Conservation (phyloP, 2,888 invertebrate genomes). For the Malthinus flaveolus region DNA sequence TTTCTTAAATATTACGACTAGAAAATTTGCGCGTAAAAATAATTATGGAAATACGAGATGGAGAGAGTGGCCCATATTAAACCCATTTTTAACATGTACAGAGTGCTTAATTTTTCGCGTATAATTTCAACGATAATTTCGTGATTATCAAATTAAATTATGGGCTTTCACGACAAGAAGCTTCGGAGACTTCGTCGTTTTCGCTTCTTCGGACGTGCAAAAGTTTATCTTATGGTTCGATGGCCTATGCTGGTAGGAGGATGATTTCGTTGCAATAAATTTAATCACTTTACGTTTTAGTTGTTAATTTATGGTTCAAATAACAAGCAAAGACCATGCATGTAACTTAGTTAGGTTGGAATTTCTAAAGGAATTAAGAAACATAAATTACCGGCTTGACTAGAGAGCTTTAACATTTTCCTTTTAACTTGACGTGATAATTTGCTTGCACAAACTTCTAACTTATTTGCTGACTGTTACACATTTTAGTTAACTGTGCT, state of each 20-base stretch:
- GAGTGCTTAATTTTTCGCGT: too few relatives aligned
- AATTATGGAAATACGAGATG: too few relatives aligned
- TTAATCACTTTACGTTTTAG: slow-evolving; percentile 19
- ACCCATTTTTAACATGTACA: too few relatives aligned
- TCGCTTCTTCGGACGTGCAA: slow-evolving; percentile 64
- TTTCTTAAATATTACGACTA: neutral
- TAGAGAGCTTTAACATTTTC: slow-evolving; percentile 23
- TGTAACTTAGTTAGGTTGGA: slow-evolving; percentile 25
- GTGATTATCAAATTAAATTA: slow-evolving; percentile 27
- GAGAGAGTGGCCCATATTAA: too few relatives aligned
- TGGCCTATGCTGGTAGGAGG: slow-evolving; percentile 62
- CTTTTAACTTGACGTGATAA: slow-evolving; percentile 25
- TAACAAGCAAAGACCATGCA: slow-evolving; percentile 26
- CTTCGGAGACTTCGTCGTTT: slow-evolving; percentile 60
- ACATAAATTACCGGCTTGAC: slow-evolving; percentile 32
- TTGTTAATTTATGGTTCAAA: slow-evolving; percentile 24
- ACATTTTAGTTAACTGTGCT: slow-evolving; percentile 10
- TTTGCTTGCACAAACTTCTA: slow-evolving; percentile 21
- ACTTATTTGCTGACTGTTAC: slow-evolving; percentile 21
- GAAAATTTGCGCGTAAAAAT: neutral
- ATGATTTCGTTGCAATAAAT: slow-evolving; percentile 24
- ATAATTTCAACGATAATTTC: neutral
- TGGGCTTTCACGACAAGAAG: slow-evolving; percentile 61
- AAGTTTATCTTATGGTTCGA: slow-evolving; percentile 63
- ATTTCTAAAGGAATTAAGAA: slow-evolving; percentile 32